Base-by-base conservation (phyloP, 2,797 vertebrate genomes). In the Ibycter americanus region DNA sequence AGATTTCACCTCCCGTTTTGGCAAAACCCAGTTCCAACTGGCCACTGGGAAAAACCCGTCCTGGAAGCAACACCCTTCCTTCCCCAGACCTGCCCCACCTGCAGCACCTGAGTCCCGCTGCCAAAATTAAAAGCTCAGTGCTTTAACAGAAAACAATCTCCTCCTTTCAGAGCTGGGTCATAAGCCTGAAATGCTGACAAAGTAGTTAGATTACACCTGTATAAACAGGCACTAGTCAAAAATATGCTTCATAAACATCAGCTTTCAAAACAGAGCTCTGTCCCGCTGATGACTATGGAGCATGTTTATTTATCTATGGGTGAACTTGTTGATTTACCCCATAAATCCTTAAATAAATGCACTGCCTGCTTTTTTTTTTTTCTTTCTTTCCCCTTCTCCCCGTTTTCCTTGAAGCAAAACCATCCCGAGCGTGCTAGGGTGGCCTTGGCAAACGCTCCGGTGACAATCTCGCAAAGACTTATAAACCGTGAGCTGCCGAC, bases 161-260 rank as follows among this genome's bases (percentile, higher is more conserved):
- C 63, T 89, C 61, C 78, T 88, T 78, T 71, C 63, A 90, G 88
- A 96, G 87, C 59, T 32, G 40, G 77, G 83, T 71, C 90, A 90
- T 32, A 76, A 92, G 85, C 66, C 65, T 4, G 0, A 31, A 87
- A 42, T 1, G 62, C 84, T 93, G 92, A 93, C 85, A 85, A 63
- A 67, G 89, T 76, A 23, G 51, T 74, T 87, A 77, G 78, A 67
- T 83, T 72, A 89, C 95, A 97, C 92, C 96, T 95, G 91, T 72
- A 95, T 44, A 95, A 97, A 96, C 94, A 97, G 85, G 87, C 73
- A 61, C 78, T 44, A 31, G 90, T 70, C 85, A 93, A 56, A 92
- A 96, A 87, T 66, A 52, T 2, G 49, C 63, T 95, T 52, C 90
- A 94, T 70, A 91, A 97, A 87, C 93, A 92, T 3, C 17, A 84